Base-by-base conservation (phyloP, 2,113 vertebrate species). In the Urocynchramus pylzowi region DNA sequence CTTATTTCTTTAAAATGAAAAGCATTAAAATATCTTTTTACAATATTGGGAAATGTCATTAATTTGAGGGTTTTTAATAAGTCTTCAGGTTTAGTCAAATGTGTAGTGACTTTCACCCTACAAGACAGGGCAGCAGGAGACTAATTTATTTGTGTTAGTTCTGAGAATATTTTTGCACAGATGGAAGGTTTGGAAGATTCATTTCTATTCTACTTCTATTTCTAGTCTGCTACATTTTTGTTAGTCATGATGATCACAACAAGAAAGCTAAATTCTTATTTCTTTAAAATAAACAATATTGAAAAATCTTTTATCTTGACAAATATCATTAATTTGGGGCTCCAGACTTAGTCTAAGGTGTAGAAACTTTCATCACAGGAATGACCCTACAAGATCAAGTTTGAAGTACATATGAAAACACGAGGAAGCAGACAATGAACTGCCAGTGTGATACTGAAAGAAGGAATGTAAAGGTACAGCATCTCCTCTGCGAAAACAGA, bases 251-350 rank as follows among this genome's bases (percentile, higher is more conserved):
- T 47, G 52, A 42, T 75, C 39, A 54, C 10, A 59, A 61, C 13
- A 61, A 64, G 16, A 79, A 79, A 52, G 6, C 1, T 35, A 4
- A 65, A 70, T 63, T 50, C 56, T 95, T 95, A 50, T 84, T 92
- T 89, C 35, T 97, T 95, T 91, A 90, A 97, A 97, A 96, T 84
- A 95, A 86, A 95, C n/a, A 80, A 50, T 71, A 77, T 56, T 92
- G 74, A 93, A 97, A 89, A 64, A 42, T 33, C 20, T 64, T 63
- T 42, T 71, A 31, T 59, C 16, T 83, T 83, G 13, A 33, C 6
- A 83, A 87, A 59, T 76, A 6, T 49, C 1, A 57, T 53, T 75
- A 82, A 33, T 24, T 31, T 13, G 12, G 6, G 12, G 3, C 2
- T 82, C 31, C 27, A 61, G 50, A 74, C 28, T 42, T 24, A 56